These are phyloP conservation scores for Acrocephalus arundinaceus DNA, from an alignment of 2,113 vertebrate genomes.

Conservation along the genomic window DNA sequence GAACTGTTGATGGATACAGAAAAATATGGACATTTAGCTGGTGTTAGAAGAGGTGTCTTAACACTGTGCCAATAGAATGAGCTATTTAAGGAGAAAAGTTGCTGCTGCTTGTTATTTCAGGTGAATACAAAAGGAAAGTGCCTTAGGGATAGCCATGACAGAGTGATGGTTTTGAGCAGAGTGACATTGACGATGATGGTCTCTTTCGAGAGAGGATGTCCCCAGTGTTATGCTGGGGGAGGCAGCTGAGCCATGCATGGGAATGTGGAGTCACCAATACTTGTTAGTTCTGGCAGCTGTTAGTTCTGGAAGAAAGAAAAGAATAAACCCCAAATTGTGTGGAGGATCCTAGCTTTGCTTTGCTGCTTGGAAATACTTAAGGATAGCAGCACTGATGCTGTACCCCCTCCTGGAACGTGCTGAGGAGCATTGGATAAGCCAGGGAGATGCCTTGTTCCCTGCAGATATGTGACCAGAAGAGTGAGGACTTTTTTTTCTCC, in stretches of 20 bases:
- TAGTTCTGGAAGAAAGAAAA: background rate
- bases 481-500: background rate
- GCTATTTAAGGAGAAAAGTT: slow-evolving; percentile 9
- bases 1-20: slow-evolving; percentile 4
- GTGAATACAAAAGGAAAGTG: background rate
- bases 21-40: background rate
- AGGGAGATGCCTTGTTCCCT: background rate
- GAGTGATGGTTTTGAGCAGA: background rate
- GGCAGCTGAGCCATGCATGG: fast-evolving
- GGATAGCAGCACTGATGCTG: fast-evolving
- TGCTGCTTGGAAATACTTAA: background rate
- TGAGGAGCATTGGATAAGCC: background rate
- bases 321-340: fast-evolving
- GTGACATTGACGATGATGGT: background rate
- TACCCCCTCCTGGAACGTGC: fast-evolving
- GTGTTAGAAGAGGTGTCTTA: background rate
- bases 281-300: background rate
- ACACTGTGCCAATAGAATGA: background rate
- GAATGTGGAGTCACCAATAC: background rate
- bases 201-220: background rate
- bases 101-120: slow-evolving; percentile 21
- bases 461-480: fast-evolving
- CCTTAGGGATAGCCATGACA: background rate
- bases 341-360: background rate
- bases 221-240: background rate